Evolutionary conservation across 2,888 invertebrate genomes (phyloP), one percentile per base, ranked within the genome.

Genomic region (Sarcophaga carnaria): DNA sequence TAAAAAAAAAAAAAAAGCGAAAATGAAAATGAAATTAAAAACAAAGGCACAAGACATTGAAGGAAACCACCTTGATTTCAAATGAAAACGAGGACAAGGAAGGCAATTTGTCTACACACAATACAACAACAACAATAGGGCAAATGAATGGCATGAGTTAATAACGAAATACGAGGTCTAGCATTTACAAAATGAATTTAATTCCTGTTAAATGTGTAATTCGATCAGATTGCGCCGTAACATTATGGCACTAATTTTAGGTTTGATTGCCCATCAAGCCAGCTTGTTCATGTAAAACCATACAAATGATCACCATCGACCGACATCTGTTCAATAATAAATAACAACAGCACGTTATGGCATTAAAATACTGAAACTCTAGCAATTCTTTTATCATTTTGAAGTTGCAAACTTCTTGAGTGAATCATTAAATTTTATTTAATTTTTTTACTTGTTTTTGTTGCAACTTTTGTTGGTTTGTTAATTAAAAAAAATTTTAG

Each of bases 171-270:
- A 14, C 14, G 17, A 49, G 14, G 49, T 1, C 49, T 37, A 37
- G 37, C 37, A 37, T 6, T 6, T 37, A 37, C 37, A 37, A 37
- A 14, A 49, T 54, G 3, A 20, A 37, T 79, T 49, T 62, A 74
- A 75, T 87, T 87, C 75, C 83, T 75, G 22, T 20, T 78, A 87
- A 75, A 75, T 75, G 27, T 71, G 86, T 74, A 87, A 87, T 83
- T 81, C 45, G 81, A 87, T 78, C 74, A 20, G 78, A 78, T 81
- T 83, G 70, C 66, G 1, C 1, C 1, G 54, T 78, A 75, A 78
- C 74, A 83, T 63, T 10, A 83, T 75, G 83, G n/a, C 49, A 70
- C 11, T 60, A 69, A 64, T n/a, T 37, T 69, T 76, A 10, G 45
- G 76, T 70, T 76, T 70, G 25, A 64, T 71, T 76, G 70, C 54